phyloP scores from a whole-genome alignment of 2,888 invertebrate genomes.

The Melolontha melolontha region DNA sequence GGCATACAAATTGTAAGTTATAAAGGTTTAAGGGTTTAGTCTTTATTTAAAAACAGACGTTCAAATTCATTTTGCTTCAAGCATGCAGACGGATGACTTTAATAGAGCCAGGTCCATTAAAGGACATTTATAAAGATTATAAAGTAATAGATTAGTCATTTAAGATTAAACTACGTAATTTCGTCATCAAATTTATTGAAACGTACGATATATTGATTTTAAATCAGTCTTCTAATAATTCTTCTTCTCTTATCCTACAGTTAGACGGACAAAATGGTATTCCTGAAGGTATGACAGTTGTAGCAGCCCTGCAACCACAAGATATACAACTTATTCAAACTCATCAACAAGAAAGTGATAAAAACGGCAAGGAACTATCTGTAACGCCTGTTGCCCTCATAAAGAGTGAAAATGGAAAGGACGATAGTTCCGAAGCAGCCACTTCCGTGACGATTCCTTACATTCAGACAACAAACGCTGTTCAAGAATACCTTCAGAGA shows the following conservation, averaged over 20 bases:
- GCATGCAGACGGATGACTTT: too few relatives aligned
- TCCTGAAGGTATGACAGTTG: conserved; percentile 75
- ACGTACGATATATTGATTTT: too few relatives aligned
- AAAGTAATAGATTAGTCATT: too few relatives aligned
- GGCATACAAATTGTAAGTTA: conserved; percentile 72
- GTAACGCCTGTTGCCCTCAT: conserved; percentile 68
- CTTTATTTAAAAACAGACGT: too few relatives aligned
- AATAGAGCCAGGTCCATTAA: too few relatives aligned
- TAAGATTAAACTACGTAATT: too few relatives aligned
- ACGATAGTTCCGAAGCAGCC: conserved; percentile 53
- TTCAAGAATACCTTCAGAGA: conserved; percentile 68
- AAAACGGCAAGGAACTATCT: conserved; percentile 61
- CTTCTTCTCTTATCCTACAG: conserved; percentile 41
- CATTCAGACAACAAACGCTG: conserved; percentile 67
- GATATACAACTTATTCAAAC: conserved; percentile 74
- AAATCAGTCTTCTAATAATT: too few relatives aligned
- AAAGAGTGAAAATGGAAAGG: conserved; percentile 62
- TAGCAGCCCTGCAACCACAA: conserved; percentile 76
- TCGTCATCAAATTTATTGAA: too few relatives aligned
- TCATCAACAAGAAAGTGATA: conserved; percentile 51
- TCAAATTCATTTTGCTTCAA: too few relatives aligned
- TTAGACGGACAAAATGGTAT: conserved; percentile 67
- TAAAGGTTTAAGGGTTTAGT: conserved; percentile 17
- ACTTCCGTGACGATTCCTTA: conserved; percentile 68
- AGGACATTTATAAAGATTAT: too few relatives aligned